phyloP scores from a whole-genome alignment of 2,888 invertebrate genomes.

The Ganaspis brasiliensis region DNA sequence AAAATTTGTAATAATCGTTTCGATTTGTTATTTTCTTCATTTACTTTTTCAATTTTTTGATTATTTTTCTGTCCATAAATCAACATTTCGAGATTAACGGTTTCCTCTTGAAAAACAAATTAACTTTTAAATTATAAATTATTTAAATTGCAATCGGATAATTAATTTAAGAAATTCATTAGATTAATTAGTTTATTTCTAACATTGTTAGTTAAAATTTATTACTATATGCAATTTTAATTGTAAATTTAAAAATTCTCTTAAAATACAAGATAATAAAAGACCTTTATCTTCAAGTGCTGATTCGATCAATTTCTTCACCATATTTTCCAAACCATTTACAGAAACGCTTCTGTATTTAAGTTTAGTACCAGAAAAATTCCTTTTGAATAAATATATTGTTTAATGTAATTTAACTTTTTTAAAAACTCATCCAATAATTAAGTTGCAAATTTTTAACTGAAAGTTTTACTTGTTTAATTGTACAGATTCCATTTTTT shows the following conservation, averaged over 20 bases:
- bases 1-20: not conserved
- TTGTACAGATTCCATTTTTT: not conserved
- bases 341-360: constrained; percentile 62
- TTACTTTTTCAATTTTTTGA: constrained; percentile 10
- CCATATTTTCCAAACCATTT: constrained; percentile 62
- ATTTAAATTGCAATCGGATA: no score
- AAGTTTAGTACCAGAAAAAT: constrained; percentile 11
- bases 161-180: no score
- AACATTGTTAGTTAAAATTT: no score
- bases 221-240: no score
- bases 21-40: constrained; percentile 5
- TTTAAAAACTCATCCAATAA: not conserved
- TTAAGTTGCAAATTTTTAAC: not conserved
- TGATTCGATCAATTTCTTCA: constrained; percentile 60
- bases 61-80: not conserved
- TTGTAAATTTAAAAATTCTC: not conserved
- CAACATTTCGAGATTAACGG: not conserved
- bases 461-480: not conserved
- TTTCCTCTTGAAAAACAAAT: not conserved
- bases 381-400: not conserved
- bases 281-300: constrained; percentile 60
- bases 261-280: not conserved
- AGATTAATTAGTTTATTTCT: no score
- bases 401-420: not conserved
- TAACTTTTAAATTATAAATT: no score